Evolutionary conservation across 1,140 invertebrate genomes (phyloP), one percentile per base, ranked within the genome.

Genomic region (Drosophila suzukii): DNA sequence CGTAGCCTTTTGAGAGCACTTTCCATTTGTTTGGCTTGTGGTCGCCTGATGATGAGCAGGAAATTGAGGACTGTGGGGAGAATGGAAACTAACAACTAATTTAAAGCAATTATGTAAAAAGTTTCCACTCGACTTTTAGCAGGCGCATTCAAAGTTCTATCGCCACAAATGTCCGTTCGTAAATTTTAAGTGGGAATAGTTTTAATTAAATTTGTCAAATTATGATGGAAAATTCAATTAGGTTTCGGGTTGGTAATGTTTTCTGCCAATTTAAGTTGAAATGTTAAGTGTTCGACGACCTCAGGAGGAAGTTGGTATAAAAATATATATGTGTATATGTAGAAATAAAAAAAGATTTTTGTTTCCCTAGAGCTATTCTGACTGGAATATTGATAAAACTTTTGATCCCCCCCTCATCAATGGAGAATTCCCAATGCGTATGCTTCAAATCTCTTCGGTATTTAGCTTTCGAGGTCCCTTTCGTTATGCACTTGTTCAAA

Each of bases 71-170:
- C 15, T 13, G 24, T 6, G 17, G 47, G 41, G 49, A 53, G 55
- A 61, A 61, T 46, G 67, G 71, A 66, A 60, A 75, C 81, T 89
- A 85, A 89, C 85, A 89, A 90, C 85, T 89, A 89, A 89, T 89
- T 89, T 89, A 89, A 89, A 90, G 71, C 78, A 89, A 89, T 90
- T 89, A 84, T 80, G 81, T 75, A 90, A 89, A 85, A 89, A 90
- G 67, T 90, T 89, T 89, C 58, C 13, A 6, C 54, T 44, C 27
- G 56, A 76, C 66, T 44, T 78, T 50, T 54, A 32, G 46, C 47
- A 62, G 66, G 55, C 50, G 63, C 74, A 74, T 77, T 70, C 57
- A 76, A 88, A 88, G 65, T 82, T 83, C 66, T 34, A 8, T 6
- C 60, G 63, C 80, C 81, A 38, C 85, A 85, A 90, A 80, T 84